Base-by-base conservation (phyloP, 2,797 vertebrate genomes). In the Sciurus carolinensis region DNA sequence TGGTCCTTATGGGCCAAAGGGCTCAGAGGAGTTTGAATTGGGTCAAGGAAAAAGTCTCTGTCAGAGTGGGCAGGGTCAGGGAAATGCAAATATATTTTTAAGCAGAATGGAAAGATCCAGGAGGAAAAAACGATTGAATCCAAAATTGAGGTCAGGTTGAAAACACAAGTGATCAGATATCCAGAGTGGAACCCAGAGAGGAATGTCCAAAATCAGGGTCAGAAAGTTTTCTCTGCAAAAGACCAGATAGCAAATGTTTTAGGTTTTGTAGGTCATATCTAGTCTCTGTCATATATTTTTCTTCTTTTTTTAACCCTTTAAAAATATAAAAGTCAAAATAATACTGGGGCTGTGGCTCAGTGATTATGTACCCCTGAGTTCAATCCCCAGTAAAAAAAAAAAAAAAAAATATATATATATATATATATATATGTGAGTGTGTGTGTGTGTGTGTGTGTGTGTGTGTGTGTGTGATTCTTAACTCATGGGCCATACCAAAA, bases 121-220 rank as follows among this genome's bases (percentile, higher is more conserved):
- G 28, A 90, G 28, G 66, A 10, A 91, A 85, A 42, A 92, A 96
- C 57, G 67, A 91, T 28, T 69, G 42, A 85, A 71, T 11, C 33
- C 88, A 77, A 96, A 91, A 89, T 39, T 59, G 79, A 90, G 33
- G 9, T 54, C 5, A 2, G n/a, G 14, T 42, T 83, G 59, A 89
- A 90, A 91, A 11, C 30, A 52, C 72, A 80, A 64, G 8, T 67
- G 42, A 77, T 64, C 18, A 81, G 67, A 64, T 26, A 54, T 17
- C 62, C 44, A 85, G 52, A 47, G 18, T 33, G 47, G 15, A 28
- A 47, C 36, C 44, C 67, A 47, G 2, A 14, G 13, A 33, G 36
- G 22, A 39, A 7, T 1, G 3, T 75, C 82, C 42, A 44, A 84
- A 82, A 13, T 26, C 30, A 42, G 8, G 33, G 1, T 69, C 17